Evolutionary conservation across 2,797 vertebrate genomes (phyloP).

Genomic region (Spatula versicolor): DNA sequence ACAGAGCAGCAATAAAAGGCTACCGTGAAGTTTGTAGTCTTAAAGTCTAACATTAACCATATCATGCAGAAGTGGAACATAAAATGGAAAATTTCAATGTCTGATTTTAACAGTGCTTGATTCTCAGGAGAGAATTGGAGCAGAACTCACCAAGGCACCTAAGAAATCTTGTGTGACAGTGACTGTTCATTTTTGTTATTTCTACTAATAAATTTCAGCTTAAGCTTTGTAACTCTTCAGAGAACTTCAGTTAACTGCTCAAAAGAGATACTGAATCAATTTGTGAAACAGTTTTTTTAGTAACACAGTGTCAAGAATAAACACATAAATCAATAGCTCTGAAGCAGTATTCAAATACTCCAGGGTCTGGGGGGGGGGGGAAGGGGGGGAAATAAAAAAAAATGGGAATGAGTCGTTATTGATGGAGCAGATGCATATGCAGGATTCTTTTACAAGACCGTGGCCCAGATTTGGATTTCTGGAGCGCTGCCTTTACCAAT

Average conservation of each 20-base stretch:
- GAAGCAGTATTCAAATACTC: not conserved
- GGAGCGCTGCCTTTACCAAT: not conserved
- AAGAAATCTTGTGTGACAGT: conserved; percentile 1
- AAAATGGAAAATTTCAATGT: conserved; percentile 47
- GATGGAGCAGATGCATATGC: not conserved
- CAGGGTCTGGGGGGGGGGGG: rapidly evolving
- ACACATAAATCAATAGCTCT: not conserved
- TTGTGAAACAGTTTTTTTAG: conserved; percentile 9
- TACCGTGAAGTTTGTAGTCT: conserved; percentile 23
- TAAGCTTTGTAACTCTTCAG: conserved; percentile 14
- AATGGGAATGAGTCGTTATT: not conserved
- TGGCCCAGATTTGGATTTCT: not conserved
- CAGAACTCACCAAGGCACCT: not conserved
- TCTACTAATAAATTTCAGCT: not conserved
- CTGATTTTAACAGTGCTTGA: conserved; percentile 20
- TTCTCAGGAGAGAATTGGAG: conserved; percentile 22
- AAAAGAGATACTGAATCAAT: conserved; percentile 39
- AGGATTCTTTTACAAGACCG: not conserved
- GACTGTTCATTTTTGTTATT: conserved; percentile 1
- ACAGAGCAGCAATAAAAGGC: conserved; percentile 14
- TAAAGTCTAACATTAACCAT: conserved; percentile 18
- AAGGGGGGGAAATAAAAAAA: not conserved
- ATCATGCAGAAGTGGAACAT: conserved; percentile 38
- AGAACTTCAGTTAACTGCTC: not conserved
- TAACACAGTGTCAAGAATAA: not conserved